Evolutionary conservation across 2,888 invertebrate genomes (phyloP), one percentile per base, ranked within the genome.

Genomic region (Calliphora vomitoria): DNA sequence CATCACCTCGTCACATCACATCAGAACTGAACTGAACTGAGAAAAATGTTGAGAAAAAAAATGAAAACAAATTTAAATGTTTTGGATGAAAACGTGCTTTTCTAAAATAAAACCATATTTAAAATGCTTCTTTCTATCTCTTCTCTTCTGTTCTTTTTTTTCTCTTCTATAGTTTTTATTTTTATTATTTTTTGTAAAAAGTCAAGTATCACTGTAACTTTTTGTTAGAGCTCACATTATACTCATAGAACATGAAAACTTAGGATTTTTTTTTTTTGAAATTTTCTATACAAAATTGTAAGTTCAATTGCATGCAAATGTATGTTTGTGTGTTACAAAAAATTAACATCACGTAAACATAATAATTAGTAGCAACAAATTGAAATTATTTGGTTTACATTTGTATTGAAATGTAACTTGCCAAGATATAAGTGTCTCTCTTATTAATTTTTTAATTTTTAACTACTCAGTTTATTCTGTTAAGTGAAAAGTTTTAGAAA

Each of bases 121-220:
- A 58, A 69, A 86, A 75, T 55, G 44, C 15, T 64, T 62, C 2
- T 50, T 64, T 62, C 2, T 50, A 15, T 64, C 6, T 44, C 11
- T 44, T 8, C 44, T 44, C 3, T 53, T 38, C 13, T 71, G 1
- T 71, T 15, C 58, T 18, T 25, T 18, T 25, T 72, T 50, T 15
- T 20, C 13, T 47, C 69, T 38, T 25, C 1, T 2, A 25, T 1
- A 1, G 1, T 55, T 5, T 8, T 8, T 47, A 53, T 35, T 44
- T 18, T 44, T 60, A n/a, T n/a, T n/a, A n/a, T 25, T 8, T 83
- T 20, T n/a, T n/a, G 3, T 25, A 66, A 72, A 74, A 82, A 82
- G 74, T 82, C 82, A 74, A 82, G 74, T 58, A 74, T 66, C 47
- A 74, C 66, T 58, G 82, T 74, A 58, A 74, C 31, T 66, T 64